A percentile compares a stretch with the other conserved stretches of the same genome.
Evolutionary conservation across 2,888 invertebrate genomes (phyloP).

Genomic region (Leptopterna dolabrata): DNA sequence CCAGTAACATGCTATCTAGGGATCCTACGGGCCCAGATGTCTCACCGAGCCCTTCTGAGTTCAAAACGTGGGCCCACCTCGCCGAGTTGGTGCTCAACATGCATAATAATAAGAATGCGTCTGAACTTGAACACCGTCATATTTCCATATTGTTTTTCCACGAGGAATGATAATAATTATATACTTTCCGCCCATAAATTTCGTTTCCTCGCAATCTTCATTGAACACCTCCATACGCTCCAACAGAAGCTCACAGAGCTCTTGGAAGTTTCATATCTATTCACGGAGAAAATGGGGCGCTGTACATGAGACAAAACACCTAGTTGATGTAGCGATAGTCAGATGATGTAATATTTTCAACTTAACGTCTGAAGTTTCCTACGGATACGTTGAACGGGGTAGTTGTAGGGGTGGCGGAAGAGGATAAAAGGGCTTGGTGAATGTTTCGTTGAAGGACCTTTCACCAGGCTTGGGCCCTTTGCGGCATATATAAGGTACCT

Average conservation of each 20-base stretch:
- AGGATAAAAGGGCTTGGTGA: background rate
- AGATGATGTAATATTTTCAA: background rate
- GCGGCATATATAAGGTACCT: background rate
- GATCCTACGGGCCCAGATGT: no score
- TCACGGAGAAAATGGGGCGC: background rate
- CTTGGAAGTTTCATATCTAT: background rate
- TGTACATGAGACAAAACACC: background rate
- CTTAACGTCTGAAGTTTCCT: background rate
- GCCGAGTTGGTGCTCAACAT: no score
- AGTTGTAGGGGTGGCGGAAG: background rate
- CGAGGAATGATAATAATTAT: background rate
- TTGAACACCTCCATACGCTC: background rate
- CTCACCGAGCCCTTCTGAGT: no score
- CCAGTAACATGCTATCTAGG: no score
- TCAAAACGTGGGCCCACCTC: no score
- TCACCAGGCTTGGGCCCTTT: background rate
- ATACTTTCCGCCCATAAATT: background rate
- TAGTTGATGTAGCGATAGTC: background rate
- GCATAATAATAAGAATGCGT: background rate
- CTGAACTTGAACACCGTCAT: background rate
- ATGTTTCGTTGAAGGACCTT: background rate
- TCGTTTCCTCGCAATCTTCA: background rate
- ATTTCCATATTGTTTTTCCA: background rate
- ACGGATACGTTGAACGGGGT: background rate
- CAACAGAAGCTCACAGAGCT: background rate